Evolutionary conservation across 2,113 vertebrate species (phyloP).

Genomic region (Trochalopteron elliotii): DNA sequence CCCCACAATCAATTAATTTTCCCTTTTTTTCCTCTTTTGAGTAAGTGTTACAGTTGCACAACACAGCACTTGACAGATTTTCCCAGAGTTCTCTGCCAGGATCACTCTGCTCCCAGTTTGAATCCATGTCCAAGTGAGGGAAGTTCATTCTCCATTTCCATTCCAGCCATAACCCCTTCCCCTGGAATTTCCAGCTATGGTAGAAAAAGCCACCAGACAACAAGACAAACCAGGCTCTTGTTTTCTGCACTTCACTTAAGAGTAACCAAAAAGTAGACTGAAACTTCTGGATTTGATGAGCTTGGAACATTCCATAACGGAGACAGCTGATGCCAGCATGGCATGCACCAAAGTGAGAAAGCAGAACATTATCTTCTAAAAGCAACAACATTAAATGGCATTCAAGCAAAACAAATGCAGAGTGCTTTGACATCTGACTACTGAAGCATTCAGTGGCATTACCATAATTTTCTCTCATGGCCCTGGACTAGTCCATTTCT

Average conservation of each 20-base stretch:
- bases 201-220: neutral
- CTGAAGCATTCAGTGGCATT: neutral
- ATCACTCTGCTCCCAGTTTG: neutral
- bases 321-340: neutral
- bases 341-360: neutral
- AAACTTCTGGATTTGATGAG: neutral
- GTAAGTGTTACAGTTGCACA: neutral
- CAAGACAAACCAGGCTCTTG: neutral
- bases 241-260: neutral
- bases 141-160: neutral
- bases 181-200: neutral
- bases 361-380: constrained; percentile 14
- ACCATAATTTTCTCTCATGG: neutral
- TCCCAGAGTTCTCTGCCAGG: neutral
- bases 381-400: neutral
- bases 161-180: neutral
- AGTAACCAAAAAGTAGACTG: neutral
- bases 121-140: neutral
- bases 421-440: neutral
- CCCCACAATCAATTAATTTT: neutral
- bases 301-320: neutral
- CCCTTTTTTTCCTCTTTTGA: neutral
- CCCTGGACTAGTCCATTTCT: neutral
- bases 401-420: neutral
- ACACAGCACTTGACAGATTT: neutral